Percentiles rank a stretch among this genome's conserved stretches.
Evolutionary conservation across 2,888 invertebrate genomes (phyloP).

Genomic region (Clanis bilineata): DNA sequence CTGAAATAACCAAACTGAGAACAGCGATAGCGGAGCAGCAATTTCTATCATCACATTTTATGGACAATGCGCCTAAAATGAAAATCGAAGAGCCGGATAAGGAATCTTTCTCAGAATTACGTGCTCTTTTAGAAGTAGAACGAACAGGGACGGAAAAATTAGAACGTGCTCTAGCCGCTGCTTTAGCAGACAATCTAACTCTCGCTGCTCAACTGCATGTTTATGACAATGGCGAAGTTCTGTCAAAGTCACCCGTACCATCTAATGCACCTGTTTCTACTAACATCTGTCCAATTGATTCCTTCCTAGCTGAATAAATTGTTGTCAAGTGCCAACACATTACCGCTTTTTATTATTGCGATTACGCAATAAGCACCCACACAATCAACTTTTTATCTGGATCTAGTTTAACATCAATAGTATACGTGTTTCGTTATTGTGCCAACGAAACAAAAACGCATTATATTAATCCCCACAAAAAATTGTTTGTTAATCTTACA

Average conservation of each 20-base stretch:
- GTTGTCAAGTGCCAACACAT: neutral
- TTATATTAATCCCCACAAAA: neutral
- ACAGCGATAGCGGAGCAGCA: slow-evolving; percentile 55
- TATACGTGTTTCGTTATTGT: neutral
- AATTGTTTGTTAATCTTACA: neutral
- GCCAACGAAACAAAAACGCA: neutral
- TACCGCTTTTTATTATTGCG: neutral
- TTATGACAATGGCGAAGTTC: slow-evolving; percentile 40
- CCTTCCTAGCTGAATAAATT: slow-evolving; percentile 65
- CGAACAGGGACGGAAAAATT: slow-evolving; percentile 56
- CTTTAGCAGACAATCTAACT: slow-evolving; percentile 60
- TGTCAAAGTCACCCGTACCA: slow-evolving; percentile 26
- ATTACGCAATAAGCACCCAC: neutral
- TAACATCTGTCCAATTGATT: slow-evolving; percentile 62
- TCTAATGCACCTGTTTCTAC: slow-evolving; percentile 36
- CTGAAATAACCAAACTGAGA: slow-evolving; percentile 58
- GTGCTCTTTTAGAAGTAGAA: slow-evolving; percentile 60
- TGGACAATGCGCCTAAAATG: slow-evolving; percentile 26
- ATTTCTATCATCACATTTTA: slow-evolving; percentile 34
- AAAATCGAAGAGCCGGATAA: slow-evolving; percentile 35
- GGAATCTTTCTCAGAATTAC: slow-evolving; percentile 51
- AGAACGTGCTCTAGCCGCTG: slow-evolving; percentile 60
- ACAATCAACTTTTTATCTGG: neutral
- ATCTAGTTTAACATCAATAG: neutral
- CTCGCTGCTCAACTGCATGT: slow-evolving; percentile 53